A percentile compares a stretch with the other conserved stretches of the same genome.
phyloP scores from a whole-genome alignment of 1,140 invertebrate species.

The Thaumetopoea pityocampa region DNA sequence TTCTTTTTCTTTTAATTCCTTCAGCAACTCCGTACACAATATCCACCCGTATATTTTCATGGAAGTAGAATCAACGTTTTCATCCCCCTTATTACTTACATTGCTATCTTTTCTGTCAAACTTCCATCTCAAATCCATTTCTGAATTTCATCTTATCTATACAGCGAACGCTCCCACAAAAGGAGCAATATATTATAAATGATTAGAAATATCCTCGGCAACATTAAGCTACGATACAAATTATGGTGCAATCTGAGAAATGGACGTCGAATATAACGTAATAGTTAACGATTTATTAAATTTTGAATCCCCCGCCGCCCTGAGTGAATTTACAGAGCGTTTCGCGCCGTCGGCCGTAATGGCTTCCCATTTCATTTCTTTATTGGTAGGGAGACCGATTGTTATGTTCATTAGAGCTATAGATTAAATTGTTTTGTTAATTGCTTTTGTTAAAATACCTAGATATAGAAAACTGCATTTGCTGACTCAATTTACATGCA shows the following conservation, averaged over 20 bases:
- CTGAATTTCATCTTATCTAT: not conserved
- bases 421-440: too few species aligned
- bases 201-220: not conserved
- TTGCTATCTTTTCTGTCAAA: not conserved
- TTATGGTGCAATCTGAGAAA: slow-evolving; percentile 13
- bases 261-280: slow-evolving; percentile 9
- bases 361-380: slow-evolving; percentile 8
- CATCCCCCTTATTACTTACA: slow-evolving; percentile 2
- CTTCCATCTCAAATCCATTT: not conserved
- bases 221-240: slow-evolving; percentile 2
- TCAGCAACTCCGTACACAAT: too few species aligned
- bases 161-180: not conserved
- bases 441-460: too few species aligned
- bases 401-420: too few species aligned
- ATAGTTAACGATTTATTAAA: slow-evolving; percentile 18
- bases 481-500: too few species aligned
- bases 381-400: too few species aligned
- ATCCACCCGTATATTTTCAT: slow-evolving; percentile 10
- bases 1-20: too few species aligned
- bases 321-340: not conserved
- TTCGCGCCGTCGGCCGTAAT: slow-evolving; percentile 4
- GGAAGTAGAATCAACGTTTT: slow-evolving; percentile 3
- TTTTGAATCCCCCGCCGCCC: slow-evolving; percentile 10
- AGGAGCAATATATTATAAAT: not conserved
- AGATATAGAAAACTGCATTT: too few species aligned